A percentile compares a stretch with the other conserved stretches of the same genome.
phyloP scores from a whole-genome alignment of 35 echinoderm and acorn worm species.

The Patiria miniata region DNA sequence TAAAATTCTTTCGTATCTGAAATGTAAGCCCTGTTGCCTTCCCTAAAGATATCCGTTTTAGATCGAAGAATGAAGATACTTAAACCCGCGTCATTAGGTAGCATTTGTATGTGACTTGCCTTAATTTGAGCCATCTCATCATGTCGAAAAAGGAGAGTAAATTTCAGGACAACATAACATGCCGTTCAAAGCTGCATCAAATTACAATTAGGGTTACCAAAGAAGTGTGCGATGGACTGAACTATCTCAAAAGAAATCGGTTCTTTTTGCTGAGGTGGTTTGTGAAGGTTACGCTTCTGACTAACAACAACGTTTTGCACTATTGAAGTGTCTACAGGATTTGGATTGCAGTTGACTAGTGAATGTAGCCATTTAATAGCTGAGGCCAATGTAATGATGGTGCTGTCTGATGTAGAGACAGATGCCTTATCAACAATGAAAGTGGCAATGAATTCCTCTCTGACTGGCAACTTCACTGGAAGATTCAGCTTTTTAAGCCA shows the following conservation, averaged over 20 bases:
- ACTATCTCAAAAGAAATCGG: not conserved
- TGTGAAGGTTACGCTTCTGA: not conserved
- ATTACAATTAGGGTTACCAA: not conserved
- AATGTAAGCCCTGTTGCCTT: not conserved
- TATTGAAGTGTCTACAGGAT: not conserved
- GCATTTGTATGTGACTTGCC: not conserved
- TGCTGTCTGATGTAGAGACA: not conserved
- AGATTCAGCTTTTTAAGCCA: not conserved
- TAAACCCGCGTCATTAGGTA: not conserved
- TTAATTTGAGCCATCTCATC: not conserved
- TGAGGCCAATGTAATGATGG: not conserved
- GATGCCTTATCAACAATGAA: not conserved
- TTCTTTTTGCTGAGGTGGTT: not conserved
- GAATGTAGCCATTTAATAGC: not conserved
- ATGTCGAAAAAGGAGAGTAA: not conserved
- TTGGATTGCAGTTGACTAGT: not conserved
- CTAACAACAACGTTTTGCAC: not conserved
- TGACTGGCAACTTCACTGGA: not conserved
- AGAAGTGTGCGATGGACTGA: not conserved
- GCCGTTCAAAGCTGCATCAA: not conserved
- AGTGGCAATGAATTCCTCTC: not conserved
- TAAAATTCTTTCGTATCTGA: not conserved
- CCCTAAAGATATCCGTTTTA: not conserved
- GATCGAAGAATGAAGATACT: not conserved
- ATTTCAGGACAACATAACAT: not conserved